Evolutionary conservation across 2,113 vertebrate species (phyloP).

Genomic region (Axis porcinus): DNA sequence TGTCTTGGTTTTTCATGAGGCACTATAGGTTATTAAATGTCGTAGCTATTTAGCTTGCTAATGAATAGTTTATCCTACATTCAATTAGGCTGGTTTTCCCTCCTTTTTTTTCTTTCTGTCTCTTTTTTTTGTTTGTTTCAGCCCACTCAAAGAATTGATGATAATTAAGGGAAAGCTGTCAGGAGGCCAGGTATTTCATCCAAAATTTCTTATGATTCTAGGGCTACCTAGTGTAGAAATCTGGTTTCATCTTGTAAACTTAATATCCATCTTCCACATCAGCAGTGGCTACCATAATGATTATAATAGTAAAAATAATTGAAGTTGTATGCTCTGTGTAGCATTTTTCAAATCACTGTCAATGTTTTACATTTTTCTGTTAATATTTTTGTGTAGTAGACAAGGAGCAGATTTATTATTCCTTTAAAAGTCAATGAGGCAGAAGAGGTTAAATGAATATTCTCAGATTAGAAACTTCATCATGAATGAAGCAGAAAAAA

Average conservation of each 20-base stretch:
- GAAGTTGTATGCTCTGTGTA: not conserved
- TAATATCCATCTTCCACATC: not conserved
- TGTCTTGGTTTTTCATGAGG: constrained; percentile 65
- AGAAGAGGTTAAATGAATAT: not conserved
- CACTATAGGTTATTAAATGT: constrained; percentile 69
- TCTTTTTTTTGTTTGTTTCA: not conserved
- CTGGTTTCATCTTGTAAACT: not conserved
- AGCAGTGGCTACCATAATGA: not conserved
- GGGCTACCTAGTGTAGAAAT: not conserved
- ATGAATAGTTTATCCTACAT: constrained; percentile 71
- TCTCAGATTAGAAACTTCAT: not conserved
- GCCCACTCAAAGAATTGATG: constrained; percentile 32
- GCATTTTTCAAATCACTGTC: constrained; percentile 26
- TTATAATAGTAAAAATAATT: not conserved
- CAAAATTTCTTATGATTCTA: constrained; percentile 18
- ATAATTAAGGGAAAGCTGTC: constrained; percentile 49
- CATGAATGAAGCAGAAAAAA: not conserved
- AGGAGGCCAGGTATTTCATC: constrained; percentile 6
- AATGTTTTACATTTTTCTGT: constrained; percentile 32
- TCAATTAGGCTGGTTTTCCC: constrained; percentile 58
- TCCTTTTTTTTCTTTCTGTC: not conserved
- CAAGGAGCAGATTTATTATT: not conserved
- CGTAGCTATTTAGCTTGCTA: constrained; percentile 61
- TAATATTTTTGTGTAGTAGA: not conserved
- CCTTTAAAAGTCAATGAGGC: constrained; percentile 24